These are phyloP conservation scores for sheep (Ovis aries) DNA, from an alignment of 2,113 vertebrate genomes.

Conservation along the genomic window ARS-UI_Ramb_v3.0 NC_056061.1:24053501-24054000, in stretches of 20 bases:
- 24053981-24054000: background rate
- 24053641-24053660: conserved; percentile 43
- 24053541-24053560: background rate
- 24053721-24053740: conserved; percentile 37
- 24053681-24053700: background rate
- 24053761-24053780: background rate
- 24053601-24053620: conserved; percentile 46
- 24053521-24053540: background rate
- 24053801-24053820: background rate
- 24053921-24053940: background rate
- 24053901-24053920: background rate
- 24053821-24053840: background rate
- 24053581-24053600: background rate
- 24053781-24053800: conserved; percentile 2
- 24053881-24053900: background rate
- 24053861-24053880: background rate
- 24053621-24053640: conserved; percentile 48
- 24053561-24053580: background rate
- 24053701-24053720: conserved; percentile 32
- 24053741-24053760: conserved; percentile 49
- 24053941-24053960: background rate
- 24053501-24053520: background rate
- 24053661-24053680: conserved; percentile 28
- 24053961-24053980: background rate
- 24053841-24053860: background rate